These are phyloP conservation scores for Spinus olivaceus DNA, from an alignment of 2,797 vertebrate genomes.

Conservation along the genomic window DNA sequence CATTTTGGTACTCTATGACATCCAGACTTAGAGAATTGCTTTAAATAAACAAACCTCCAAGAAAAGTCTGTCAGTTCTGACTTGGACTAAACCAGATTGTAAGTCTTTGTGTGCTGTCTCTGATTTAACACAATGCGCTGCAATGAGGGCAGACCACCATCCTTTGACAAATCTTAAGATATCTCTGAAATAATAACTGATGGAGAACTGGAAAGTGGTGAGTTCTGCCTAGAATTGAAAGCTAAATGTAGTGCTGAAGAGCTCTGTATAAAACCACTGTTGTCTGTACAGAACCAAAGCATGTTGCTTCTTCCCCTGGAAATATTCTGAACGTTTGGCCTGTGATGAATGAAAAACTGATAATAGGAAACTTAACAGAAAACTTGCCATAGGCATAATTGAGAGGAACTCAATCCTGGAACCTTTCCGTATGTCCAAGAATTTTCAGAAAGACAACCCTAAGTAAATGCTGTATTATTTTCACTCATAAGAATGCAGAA, in stretches of 20 bases:
- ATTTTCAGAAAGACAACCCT: background rate
- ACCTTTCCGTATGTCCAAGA: background rate
- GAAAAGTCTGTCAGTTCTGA: background rate
- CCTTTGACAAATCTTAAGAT: background rate
- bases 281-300: background rate
- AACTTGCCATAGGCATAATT: background rate
- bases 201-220: background rate
- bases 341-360: background rate
- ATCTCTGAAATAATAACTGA: background rate
- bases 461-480: background rate
- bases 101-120: background rate
- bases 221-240: background rate
- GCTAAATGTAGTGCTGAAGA: background rate
- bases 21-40: background rate
- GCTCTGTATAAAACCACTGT: background rate
- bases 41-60: background rate
- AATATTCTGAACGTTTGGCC: background rate
- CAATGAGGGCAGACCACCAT: fast-evolving
- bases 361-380: background rate
- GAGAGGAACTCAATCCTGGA: background rate
- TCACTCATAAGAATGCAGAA: background rate
- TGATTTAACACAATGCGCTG: background rate
- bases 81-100: background rate
- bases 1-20: background rate
- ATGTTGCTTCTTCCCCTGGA: background rate